Evolutionary conservation across 2,797 vertebrate species (phyloP).

Genomic region (Crossoptilon crossoptilon): DNA sequence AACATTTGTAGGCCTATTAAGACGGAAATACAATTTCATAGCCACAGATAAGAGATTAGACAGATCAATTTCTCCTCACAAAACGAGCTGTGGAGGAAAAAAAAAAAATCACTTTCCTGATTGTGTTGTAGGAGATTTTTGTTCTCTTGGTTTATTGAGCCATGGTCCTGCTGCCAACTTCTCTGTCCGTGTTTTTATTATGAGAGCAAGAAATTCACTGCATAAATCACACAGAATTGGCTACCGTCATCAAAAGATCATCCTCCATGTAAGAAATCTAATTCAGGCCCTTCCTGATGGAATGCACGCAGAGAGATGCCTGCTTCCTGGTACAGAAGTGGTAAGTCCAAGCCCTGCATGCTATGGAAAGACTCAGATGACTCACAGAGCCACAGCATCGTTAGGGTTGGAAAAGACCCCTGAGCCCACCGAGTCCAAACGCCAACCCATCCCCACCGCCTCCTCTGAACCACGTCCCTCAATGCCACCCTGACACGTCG

Average conservation of each 20-base stretch:
- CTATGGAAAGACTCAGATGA: background rate
- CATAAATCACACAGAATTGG: background rate
- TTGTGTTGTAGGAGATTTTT: background rate
- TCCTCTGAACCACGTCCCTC: too few species aligned
- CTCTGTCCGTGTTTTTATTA: background rate
- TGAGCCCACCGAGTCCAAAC: too few species aligned
- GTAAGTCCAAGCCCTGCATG: background rate
- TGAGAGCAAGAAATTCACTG: background rate
- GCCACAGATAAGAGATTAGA: conserved; percentile 78
- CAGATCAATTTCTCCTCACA: conserved; percentile 60
- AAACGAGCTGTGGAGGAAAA: background rate
- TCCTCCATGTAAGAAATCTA: background rate
- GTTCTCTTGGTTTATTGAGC: conserved; percentile 33
- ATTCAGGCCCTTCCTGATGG: rapidly evolving
- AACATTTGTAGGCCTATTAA: conserved; percentile 74
- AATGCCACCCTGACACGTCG: too few species aligned
- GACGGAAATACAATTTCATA: conserved; percentile 80
- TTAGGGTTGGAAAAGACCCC: too few species aligned
- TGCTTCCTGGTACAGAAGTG: background rate
- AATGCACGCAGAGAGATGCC: too few species aligned
- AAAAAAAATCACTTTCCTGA: background rate
- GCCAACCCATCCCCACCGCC: too few species aligned
- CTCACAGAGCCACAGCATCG: background rate
- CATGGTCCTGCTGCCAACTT: background rate
- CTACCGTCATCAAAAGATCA: background rate